These are phyloP conservation scores for Hydrolagus affinis DNA, from an alignment of 2,113 vertebrate species.

Conservation along the genomic window DNA sequence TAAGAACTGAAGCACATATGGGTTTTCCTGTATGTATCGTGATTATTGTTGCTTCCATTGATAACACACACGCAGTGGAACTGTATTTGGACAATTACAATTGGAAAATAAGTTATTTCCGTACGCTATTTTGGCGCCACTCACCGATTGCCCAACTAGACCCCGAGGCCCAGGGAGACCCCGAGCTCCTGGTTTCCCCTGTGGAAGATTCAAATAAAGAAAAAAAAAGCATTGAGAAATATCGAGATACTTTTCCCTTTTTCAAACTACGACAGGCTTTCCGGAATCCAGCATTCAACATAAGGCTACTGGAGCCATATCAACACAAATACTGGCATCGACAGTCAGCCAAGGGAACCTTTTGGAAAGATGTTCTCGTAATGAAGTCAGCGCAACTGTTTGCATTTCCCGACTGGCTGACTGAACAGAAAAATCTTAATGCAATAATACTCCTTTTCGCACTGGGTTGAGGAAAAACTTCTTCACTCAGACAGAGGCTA, in stretches of 20 bases:
- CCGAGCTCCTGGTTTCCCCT: slow-evolving; percentile 83
- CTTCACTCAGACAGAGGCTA: no score
- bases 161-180: slow-evolving; percentile 88
- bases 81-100: no score
- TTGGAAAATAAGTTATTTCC: no score
- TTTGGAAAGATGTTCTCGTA: neutral
- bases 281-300: neutral
- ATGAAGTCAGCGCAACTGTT: neutral
- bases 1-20: neutral
- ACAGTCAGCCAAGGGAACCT: neutral
- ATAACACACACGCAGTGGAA: no score
- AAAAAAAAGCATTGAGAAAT: neutral
- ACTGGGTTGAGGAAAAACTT: no score
- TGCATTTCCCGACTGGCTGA: neutral
- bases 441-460: slow-evolving; percentile 44
- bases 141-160: slow-evolving; percentile 77
- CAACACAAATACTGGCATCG: neutral
- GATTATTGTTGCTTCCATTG: neutral
- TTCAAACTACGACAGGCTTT: neutral
- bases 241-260: neutral
- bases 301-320: neutral
- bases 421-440: neutral
- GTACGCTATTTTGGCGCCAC: slow-evolving; percentile 33
- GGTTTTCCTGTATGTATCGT: neutral
- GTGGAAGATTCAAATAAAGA: slow-evolving; percentile 25